These are phyloP conservation scores for Echinops telfairi DNA, from an alignment of 2,113 vertebrate genomes.

Conservation along the genomic window DNA sequence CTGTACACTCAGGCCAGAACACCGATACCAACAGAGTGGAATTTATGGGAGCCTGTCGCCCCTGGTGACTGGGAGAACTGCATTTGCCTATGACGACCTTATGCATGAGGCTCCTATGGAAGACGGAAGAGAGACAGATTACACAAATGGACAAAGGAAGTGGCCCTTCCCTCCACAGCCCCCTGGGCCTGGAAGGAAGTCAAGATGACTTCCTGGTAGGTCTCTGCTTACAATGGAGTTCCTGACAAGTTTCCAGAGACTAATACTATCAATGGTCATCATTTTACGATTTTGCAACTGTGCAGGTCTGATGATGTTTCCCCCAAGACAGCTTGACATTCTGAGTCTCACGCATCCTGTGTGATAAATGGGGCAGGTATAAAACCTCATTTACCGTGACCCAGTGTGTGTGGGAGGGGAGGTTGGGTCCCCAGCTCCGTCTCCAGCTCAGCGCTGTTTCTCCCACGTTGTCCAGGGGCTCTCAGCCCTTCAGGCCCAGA, in stretches of 20 bases:
- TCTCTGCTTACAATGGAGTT: background rate
- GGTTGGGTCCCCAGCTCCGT: background rate
- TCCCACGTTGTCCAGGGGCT: background rate
- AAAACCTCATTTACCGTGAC: background rate
- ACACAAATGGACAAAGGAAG: background rate
- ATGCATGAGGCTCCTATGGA: background rate
- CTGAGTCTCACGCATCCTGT: background rate
- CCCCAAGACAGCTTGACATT: slow-evolving; percentile 29
- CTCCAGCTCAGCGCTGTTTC: background rate
- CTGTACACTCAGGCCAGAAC: background rate
- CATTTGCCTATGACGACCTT: background rate
- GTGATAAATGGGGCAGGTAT: background rate
- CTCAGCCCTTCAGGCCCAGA: background rate
- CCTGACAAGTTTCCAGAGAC: background rate
- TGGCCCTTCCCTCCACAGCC: background rate
- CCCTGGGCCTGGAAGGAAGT: background rate
- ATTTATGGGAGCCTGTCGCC: background rate
- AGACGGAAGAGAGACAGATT: background rate
- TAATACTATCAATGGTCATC: background rate
- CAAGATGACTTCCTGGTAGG: background rate
- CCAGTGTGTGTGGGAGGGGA: background rate
- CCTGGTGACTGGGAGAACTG: background rate
- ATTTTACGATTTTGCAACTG: background rate
- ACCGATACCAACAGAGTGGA: too few relatives aligned
- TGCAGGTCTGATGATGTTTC: slow-evolving; percentile 17